Evolutionary conservation across 2,797 vertebrate species (phyloP).

Genomic region (Pangasius macronema): DNA sequence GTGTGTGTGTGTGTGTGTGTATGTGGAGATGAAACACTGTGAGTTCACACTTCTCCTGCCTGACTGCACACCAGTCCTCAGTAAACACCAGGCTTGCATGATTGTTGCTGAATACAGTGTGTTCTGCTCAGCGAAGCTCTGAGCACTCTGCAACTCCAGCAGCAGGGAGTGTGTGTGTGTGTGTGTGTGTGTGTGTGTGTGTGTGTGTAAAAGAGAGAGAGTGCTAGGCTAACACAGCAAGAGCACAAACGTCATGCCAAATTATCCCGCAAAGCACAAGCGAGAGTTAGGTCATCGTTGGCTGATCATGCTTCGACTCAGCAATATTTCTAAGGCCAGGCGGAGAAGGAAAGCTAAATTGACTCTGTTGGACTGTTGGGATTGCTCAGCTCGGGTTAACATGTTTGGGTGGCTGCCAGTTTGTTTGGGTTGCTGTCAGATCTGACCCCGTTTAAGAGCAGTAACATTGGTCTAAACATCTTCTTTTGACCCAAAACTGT

Average conservation of each 20-base stretch:
- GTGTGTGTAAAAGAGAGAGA: background rate
- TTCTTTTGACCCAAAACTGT: background rate
- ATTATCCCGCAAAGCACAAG: constrained; percentile 21
- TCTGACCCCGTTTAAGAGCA: background rate
- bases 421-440: background rate
- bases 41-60: constrained; percentile 39
- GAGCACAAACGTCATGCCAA: constrained; percentile 19
- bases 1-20: constrained; percentile 38
- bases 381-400: background rate
- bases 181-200: background rate
- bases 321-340: constrained; percentile 13
- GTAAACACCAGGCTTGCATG: constrained; percentile 26
- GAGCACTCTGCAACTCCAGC: background rate
- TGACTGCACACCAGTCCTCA: constrained; percentile 23
- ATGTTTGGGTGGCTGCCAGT: background rate
- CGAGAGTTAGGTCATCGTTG: constrained; percentile 27
- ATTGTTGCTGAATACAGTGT: constrained; percentile 48
- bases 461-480: background rate
- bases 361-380: constrained; percentile 16
- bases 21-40: constrained; percentile 32
- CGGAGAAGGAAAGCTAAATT: constrained; percentile 16
- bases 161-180: background rate
- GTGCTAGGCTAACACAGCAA: constrained; percentile 9
- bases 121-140: constrained; percentile 25
- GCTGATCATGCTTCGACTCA: constrained; percentile 14